phyloP scores from a whole-genome alignment of 2,113 vertebrate species.

The Ammodytes marinus region DNA sequence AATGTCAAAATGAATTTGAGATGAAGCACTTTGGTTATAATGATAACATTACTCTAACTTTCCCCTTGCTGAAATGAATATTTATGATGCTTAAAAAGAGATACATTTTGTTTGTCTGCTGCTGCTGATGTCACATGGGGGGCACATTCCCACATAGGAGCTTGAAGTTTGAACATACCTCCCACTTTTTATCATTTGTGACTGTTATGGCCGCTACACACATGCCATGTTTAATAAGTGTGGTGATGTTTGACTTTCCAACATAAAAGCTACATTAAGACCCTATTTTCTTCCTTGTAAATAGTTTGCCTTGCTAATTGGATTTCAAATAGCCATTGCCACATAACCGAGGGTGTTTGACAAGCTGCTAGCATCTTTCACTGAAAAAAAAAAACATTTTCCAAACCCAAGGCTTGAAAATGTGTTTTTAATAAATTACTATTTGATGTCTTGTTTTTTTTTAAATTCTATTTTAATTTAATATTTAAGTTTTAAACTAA shows the following conservation, averaged over 20 bases:
- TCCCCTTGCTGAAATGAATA: neutral
- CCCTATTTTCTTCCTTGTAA: neutral
- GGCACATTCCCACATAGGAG: neutral
- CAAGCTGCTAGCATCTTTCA: neutral
- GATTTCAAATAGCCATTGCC: neutral
- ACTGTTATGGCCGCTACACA: neutral
- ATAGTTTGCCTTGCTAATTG: accelerated
- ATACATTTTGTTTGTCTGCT: neutral
- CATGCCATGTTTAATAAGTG: neutral
- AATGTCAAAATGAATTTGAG: neutral
- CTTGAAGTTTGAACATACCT: neutral
- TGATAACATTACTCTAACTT: neutral
- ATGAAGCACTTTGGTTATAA: too few relatives aligned
- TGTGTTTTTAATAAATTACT: neutral
- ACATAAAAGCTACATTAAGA: neutral
- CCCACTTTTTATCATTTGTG: neutral
- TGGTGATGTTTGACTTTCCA: neutral
- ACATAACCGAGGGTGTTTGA: neutral
- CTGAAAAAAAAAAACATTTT: neutral
- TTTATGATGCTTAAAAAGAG: neutral
- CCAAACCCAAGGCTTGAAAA: too few relatives aligned
- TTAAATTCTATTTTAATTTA: neutral
- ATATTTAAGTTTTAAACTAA: neutral
- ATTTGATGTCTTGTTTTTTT: neutral
- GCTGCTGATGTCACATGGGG: constrained; percentile 1